Percentiles rank a stretch among this genome's conserved stretches.
Conservation (phyloP, 2,888 invertebrate genomes). For the Eupithecia inturbata region DNA sequence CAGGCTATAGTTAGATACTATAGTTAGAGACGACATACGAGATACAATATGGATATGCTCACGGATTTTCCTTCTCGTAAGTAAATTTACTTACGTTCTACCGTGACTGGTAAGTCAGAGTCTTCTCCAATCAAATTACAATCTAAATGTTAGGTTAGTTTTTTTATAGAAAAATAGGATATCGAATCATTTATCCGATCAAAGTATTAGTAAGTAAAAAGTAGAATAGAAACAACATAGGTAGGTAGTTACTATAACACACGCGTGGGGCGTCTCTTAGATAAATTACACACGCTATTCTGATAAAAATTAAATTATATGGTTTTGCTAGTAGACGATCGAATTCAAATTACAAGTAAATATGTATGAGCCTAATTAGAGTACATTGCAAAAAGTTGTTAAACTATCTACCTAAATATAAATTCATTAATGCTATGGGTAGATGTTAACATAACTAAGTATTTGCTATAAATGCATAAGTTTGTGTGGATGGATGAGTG, state of each 20-base stretch:
- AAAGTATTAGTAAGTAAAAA: constrained; percentile 17
- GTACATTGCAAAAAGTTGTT: not conserved
- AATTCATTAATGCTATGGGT: not conserved
- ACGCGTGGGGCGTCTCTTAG: constrained; percentile 33
- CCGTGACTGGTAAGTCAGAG: too few species aligned
- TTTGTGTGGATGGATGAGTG: not conserved
- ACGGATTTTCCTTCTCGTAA: not conserved
- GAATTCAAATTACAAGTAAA: constrained; percentile 24
- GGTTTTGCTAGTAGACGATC: constrained; percentile 20
- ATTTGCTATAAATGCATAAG: not conserved
- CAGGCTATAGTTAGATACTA: too few species aligned
- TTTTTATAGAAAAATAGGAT: not conserved
- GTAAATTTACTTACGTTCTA: too few species aligned
- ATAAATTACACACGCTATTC: constrained; percentile 34
- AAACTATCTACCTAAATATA: not conserved
- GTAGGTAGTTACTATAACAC: constrained; percentile 20
- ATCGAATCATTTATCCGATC: constrained; percentile 10
- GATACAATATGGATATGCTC: too few species aligned
- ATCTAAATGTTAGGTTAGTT: not conserved
- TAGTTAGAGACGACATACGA: too few species aligned
- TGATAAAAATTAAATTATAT: constrained; percentile 41
- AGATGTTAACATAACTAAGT: not conserved
- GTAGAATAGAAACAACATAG: constrained; percentile 28
- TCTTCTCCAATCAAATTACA: not conserved
- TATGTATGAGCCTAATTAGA: constrained; percentile 10